Evolutionary conservation across 2,113 vertebrate genomes (phyloP), one percentile per base, ranked within the genome.

Genomic region (Andinoacara biseriatus): DNA sequence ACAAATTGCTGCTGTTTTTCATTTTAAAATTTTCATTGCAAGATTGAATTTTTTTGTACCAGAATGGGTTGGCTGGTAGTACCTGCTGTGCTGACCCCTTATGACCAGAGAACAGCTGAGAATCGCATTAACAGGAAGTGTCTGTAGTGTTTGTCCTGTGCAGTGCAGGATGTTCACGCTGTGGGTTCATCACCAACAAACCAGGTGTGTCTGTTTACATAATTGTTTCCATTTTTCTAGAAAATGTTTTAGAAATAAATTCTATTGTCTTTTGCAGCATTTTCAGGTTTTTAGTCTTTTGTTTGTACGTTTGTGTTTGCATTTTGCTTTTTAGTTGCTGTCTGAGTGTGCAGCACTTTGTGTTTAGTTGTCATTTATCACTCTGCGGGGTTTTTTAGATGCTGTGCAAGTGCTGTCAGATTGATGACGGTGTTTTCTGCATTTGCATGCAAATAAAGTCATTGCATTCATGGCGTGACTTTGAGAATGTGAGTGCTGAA

Each of bases 361-460:
- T 33, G 67, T 72, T 54, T 14, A 2, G 17, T 54, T 72, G 46
- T 72, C 46, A 7, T 72, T 72, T 14, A 72, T 33, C 67, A 33
- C 67, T 72, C 67, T 52, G 67, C 67, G 33, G 67, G 67, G 43
- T 13, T 72, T n/a, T 54, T 72, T 33, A 72, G 26, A 31, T 33
- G 46, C 67, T 14, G 18, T 54, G 67, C 46, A 54, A 54, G 67
- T 31, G 46, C 33, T 54, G 67, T 54, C 67, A 72, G 67, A 72
- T 72, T 72, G 67, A 72, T 72, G 67, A 54, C 54, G 26, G 67
- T 72, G 46, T 33, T 72, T 72, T 72, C 67, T 72, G 52, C 67
- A 72, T 72, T 54, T 72, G 67, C 46, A 72, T 72, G 67, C 67
- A 72, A 72, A 72, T 72, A 72, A 52, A 33, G 67, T 26, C 26